These are phyloP conservation scores for Sphenopsis melanotis DNA, from an alignment of 2,797 vertebrate genomes.

Conservation along the genomic window DNA sequence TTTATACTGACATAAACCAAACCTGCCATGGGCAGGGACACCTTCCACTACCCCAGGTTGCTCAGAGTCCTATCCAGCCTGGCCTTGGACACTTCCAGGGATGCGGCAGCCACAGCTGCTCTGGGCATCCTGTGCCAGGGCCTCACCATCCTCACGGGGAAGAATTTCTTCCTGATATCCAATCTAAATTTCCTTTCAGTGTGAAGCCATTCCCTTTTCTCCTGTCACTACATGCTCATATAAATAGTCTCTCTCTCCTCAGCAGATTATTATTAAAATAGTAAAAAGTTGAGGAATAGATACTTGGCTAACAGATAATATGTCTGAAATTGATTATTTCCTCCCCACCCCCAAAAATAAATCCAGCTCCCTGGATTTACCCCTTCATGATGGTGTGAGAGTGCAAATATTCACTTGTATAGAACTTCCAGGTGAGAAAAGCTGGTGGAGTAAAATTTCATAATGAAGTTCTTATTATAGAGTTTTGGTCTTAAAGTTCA, in stretches of 20 bases:
- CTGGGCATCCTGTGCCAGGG: background rate
- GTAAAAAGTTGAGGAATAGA: background rate
- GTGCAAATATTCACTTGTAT: background rate
- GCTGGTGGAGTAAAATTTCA: background rate
- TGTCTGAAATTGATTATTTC: background rate
- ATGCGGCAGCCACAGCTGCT: background rate
- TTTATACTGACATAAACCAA: background rate
- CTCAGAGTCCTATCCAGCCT: background rate
- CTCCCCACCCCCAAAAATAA: background rate
- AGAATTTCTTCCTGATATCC: rapidly evolving
- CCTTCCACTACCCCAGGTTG: background rate
- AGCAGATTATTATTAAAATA: background rate
- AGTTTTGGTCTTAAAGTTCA: background rate
- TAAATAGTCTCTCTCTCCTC: background rate
- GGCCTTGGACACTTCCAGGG: rapidly evolving
- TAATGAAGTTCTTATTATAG: background rate
- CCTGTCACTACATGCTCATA: no score
- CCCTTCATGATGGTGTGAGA: background rate
- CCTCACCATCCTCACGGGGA: rapidly evolving
- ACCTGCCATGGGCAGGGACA: background rate
- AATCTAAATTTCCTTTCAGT: background rate
- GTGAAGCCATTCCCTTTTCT: background rate
- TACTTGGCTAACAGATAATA: background rate
- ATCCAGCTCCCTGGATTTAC: background rate
- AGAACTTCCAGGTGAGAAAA: background rate